Evolutionary conservation across 2,113 vertebrate species (phyloP).

Genomic region (Microtus pennsylvanicus): DNA sequence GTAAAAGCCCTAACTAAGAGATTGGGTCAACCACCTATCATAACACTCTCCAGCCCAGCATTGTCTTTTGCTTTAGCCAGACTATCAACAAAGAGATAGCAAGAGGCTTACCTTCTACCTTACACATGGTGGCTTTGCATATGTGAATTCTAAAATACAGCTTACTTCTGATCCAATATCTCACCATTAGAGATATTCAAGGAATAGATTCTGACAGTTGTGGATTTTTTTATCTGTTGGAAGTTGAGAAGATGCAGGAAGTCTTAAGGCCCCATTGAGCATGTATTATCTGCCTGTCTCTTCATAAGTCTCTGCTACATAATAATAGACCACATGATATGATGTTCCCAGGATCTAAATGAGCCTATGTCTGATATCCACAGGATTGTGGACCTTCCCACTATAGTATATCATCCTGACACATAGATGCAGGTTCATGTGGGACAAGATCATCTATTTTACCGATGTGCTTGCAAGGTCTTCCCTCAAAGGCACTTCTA

Average conservation of each 20-base stretch:
- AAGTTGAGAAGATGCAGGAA: neutral
- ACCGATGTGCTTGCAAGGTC: neutral
- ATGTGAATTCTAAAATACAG: no score
- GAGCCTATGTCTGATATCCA: neutral
- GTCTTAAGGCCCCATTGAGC: neutral
- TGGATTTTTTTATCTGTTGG: neutral
- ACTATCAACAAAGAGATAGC: fast-evolving
- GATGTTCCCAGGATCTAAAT: neutral
- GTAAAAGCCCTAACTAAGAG: neutral
- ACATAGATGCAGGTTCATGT: no score
- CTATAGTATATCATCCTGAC: no score
- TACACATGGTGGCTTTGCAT: fast-evolving
- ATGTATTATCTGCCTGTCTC: neutral
- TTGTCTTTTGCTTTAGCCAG: neutral
- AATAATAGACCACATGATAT: fast-evolving
- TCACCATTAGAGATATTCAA: no score
- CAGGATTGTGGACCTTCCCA: fast-evolving
- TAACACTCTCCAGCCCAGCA: neutral
- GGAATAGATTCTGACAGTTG: neutral
- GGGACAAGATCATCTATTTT: neutral
- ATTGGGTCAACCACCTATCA: neutral
- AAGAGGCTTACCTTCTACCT: neutral
- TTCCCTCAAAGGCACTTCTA: neutral
- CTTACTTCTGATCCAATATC: neutral
- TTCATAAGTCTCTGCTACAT: neutral